Percentiles rank a stretch among this genome's conserved stretches.
phyloP scores from a whole-genome alignment of 2,888 invertebrate genomes.

The Drosophila glabriapex region DNA sequence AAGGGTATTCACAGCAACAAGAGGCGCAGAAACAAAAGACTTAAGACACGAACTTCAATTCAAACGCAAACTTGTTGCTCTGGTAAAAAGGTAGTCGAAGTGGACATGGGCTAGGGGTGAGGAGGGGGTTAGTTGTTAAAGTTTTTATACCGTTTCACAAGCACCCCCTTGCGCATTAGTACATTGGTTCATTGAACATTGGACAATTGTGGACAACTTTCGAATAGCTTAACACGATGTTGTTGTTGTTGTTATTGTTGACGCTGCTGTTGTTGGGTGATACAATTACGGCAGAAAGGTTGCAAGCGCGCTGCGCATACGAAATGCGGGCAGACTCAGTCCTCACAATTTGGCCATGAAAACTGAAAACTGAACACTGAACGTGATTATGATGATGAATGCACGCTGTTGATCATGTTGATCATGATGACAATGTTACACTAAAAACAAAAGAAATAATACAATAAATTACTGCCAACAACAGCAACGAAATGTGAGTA shows the following conservation, averaged over 20 bases:
- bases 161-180: conserved; percentile 2
- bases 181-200: conserved; percentile 73
- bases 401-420: conserved; percentile 9
- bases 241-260: conserved; percentile 12
- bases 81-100: background rate
- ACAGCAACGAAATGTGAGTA: conserved; percentile 9
- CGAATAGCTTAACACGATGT: conserved; percentile 53
- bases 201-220: conserved; percentile 66
- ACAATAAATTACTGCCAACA: conserved; percentile 27
- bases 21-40: conserved; percentile 54
- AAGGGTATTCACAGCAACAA: conserved; percentile 7
- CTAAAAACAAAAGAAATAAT: conserved; percentile 20
- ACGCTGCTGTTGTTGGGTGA: conserved; percentile 36
- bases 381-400: conserved; percentile 40
- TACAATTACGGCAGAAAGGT: conserved; percentile 60
- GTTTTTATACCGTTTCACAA: conserved; percentile 24
- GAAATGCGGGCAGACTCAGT: conserved; percentile 33
- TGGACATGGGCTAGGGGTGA: background rate
- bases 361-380: conserved; percentile 31
- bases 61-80: conserved; percentile 17
- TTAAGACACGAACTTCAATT: conserved; percentile 60
- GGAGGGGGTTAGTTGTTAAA: conserved; percentile 1
- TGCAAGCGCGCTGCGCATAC: conserved; percentile 32
- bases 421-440: conserved; percentile 16
- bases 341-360: conserved; percentile 61